Evolutionary conservation across 1,140 invertebrate genomes (phyloP), one percentile per base, ranked within the genome.

Genomic region (Akabosia matsudoensis): DNA sequence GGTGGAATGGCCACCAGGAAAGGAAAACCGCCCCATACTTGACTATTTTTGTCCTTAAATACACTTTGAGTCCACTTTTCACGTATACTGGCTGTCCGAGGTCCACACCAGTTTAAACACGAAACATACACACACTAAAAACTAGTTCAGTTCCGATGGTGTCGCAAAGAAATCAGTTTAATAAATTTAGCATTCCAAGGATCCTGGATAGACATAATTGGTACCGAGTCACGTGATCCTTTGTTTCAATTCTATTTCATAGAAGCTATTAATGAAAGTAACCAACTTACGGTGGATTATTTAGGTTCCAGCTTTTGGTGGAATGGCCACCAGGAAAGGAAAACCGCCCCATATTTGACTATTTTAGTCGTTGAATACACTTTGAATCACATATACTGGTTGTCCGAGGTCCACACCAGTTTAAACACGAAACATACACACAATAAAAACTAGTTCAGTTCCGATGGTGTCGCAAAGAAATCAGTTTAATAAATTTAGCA

Each of bases 151-250:
- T 45, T 45, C 7, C 37, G 37, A 45, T 45, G 37, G 18, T 45
- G 37, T 45, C 37, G 37, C 7, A 45, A 18, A 45, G 37, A 56
- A 56, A 24, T 56, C 24, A 56, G 10, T 56, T 56, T 56, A 3
- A 56, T 56, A 24, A 16, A 56, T n/a, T n/a, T 4, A 31, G 61
- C 3, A 30, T 67, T 67, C 61, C 61, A 67, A 67, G 61, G 61
- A 67, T 67, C 61, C 28, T 67, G 61, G 31, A 67, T 67, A 7
- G 61, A 67, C 61, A 67, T 67, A 3, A 67, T 67, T 67, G 26
- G 31, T 45, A 10, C 37, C 7, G 37, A 45, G 37, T 18, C 37
- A 45, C n/a, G n/a, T n/a, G n/a, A n/a, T n/a, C n/a, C n/a, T n/a
- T n/a, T n/a, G n/a, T n/a, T n/a, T n/a, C n/a, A n/a, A n/a, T n/a